Percentiles rank a stretch among this genome's conserved stretches.
phyloP scores from a whole-genome alignment of 2,888 invertebrate species.

The Pyrrhia umbra region DNA sequence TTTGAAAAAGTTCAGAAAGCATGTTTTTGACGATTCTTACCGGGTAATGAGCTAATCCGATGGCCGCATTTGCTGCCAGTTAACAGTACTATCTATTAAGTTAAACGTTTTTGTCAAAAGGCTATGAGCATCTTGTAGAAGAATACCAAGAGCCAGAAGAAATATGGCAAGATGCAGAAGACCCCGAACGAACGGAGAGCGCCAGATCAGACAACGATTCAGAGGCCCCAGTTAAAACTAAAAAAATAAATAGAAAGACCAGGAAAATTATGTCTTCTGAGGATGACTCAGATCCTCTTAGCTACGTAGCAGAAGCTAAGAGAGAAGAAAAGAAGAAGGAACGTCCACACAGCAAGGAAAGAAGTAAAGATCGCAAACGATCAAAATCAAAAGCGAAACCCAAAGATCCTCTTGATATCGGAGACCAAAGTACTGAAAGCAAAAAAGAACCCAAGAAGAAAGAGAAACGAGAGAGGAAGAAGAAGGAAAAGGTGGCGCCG shows the following conservation, averaged over 20 bases:
- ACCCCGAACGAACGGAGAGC: conserved; percentile 68
- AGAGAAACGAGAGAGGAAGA: conserved; percentile 44
- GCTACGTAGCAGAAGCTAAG: conserved; percentile 70
- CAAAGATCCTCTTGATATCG: conserved; percentile 56
- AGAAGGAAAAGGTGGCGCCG: conserved; percentile 60
- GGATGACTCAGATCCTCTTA: conserved; percentile 80
- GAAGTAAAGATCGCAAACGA: conserved; percentile 70
- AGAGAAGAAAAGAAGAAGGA: conserved; percentile 76
- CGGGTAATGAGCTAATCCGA: too few species aligned
- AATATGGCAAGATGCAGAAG: conserved; percentile 73
- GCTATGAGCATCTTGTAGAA: conserved; percentile 86
- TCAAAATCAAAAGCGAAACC: conserved; percentile 53
- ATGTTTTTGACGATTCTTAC: too few species aligned
- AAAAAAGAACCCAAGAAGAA: conserved; percentile 58
- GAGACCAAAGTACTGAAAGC: conserved; percentile 53
- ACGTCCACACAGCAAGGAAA: conserved; percentile 78
- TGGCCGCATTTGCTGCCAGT: too few species aligned
- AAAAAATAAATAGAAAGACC: conserved; percentile 72
- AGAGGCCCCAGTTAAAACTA: conserved; percentile 59
- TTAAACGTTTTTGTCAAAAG: conserved; percentile 72
- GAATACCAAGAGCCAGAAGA: conserved; percentile 80
- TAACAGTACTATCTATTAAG: too few species aligned
- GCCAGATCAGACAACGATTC: conserved; percentile 66
- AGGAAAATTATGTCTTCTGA: conserved; percentile 65
- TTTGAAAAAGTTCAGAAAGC: too few species aligned